A percentile compares a stretch with the other conserved stretches of the same genome.
Conservation (phyloP, 2,113 vertebrate species). For the Sinocyclocheilus anshuiensis region DNA sequence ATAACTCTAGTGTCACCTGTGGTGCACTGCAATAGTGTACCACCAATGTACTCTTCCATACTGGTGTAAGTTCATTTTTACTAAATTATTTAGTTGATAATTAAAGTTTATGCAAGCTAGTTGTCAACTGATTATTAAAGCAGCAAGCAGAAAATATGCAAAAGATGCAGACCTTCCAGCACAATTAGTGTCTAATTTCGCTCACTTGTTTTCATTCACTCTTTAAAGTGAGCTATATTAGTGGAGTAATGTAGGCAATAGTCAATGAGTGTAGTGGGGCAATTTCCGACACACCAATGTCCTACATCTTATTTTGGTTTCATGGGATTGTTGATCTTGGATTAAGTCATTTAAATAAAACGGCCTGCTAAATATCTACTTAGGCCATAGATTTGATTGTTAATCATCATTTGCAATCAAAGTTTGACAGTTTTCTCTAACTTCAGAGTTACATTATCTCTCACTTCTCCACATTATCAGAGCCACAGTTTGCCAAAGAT, state of each 20-base stretch:
- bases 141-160: background rate
- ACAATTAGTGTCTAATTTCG: background rate
- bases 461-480: constrained; percentile 66
- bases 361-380: background rate
- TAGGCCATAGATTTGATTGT: background rate
- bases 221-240: no score
- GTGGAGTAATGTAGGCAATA: no score
- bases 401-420: background rate
- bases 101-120: background rate
- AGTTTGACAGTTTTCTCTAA: background rate
- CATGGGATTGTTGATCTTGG: background rate
- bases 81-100: background rate
- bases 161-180: background rate
- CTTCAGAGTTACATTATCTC: background rate
- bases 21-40: no score
- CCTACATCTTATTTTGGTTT: background rate
- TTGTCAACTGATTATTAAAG: background rate
- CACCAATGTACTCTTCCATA: no score
- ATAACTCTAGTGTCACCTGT: no score
- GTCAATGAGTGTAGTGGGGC: no score
- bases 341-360: background rate
- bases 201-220: no score
- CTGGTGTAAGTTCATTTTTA: background rate
- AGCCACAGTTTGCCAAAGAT: constrained; percentile 98
- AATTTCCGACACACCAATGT: background rate